Percentiles rank a stretch among this genome's conserved stretches.
Evolutionary conservation across 2,113 vertebrate species (phyloP).

Genomic region (Apteryx owenii): DNA sequence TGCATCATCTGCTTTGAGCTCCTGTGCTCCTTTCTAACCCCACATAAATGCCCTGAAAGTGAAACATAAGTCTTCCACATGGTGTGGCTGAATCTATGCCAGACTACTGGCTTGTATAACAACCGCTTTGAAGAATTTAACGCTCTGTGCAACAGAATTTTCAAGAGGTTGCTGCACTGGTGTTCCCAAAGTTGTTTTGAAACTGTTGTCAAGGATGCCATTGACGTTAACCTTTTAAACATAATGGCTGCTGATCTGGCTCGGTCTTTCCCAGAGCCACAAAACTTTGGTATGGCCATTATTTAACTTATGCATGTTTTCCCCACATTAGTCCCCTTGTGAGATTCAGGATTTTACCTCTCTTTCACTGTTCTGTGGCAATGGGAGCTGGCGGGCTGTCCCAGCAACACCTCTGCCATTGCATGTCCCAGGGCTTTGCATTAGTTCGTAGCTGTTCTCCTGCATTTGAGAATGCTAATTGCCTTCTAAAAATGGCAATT

Average conservation of each 20-base stretch:
- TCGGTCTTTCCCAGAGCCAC: neutral
- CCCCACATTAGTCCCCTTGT: neutral
- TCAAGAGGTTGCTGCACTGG: neutral
- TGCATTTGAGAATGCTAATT: neutral
- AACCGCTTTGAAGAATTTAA: constrained; percentile 18
- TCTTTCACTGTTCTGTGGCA: neutral
- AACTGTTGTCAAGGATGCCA: constrained; percentile 22
- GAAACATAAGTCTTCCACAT: neutral
- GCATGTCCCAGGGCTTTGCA: neutral
- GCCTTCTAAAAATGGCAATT: neutral
- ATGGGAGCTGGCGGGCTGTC: neutral
- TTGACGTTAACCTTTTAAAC: neutral
- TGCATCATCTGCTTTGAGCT: neutral
- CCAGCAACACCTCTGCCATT: neutral
- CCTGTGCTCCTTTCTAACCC: neutral
- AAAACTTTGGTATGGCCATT: neutral
- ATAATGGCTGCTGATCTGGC: neutral
- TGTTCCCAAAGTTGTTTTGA: constrained; percentile 18
- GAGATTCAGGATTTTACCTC: neutral
- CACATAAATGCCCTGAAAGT: neutral
- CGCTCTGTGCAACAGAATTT: neutral
- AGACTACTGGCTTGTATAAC: neutral
- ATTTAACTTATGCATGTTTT: fast-evolving
- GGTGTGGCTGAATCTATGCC: constrained; percentile 11
- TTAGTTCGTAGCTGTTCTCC: neutral